Conservation (phyloP, 2,113 vertebrate genomes). For the Notothenia coriiceps region DNA sequence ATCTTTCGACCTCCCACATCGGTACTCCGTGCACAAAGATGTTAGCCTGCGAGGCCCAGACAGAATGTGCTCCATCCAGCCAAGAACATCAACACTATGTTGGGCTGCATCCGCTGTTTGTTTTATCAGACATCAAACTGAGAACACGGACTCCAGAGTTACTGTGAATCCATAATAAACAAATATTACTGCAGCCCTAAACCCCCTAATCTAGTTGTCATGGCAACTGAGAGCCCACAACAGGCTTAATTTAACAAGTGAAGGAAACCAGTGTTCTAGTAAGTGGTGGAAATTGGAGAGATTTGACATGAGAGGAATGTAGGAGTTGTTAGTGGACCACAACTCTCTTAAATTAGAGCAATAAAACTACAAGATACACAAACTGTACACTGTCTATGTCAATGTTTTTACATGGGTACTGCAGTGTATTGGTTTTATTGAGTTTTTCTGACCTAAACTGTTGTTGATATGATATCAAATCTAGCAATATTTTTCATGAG, state of each 20-base stretch:
- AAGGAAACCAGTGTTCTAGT: slow-evolving; percentile 36
- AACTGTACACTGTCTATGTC: not conserved
- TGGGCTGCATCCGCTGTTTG: slow-evolving; percentile 20
- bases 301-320: slow-evolving; percentile 47
- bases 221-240: slow-evolving; percentile 48
- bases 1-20: slow-evolving; percentile 12
- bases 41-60: slow-evolving; percentile 18
- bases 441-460: not conserved
- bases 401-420: too few relatives aligned
- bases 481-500: not conserved
- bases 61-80: slow-evolving; percentile 28
- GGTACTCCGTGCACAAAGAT: not conserved
- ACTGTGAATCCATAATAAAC: slow-evolving; percentile 28
- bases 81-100: slow-evolving; percentile 32
- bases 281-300: slow-evolving; percentile 34
- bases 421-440: not conserved
- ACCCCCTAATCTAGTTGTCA: slow-evolving; percentile 44
- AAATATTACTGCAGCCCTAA: slow-evolving; percentile 7
- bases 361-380: not conserved
- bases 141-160: slow-evolving; percentile 24
- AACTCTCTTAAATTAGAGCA: slow-evolving; percentile 18
- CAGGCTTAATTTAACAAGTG: slow-evolving; percentile 46
- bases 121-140: slow-evolving; percentile 40
- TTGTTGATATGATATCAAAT: slow-evolving; percentile 10
- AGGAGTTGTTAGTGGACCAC: slow-evolving; percentile 3